Base-by-base conservation (phyloP, 2,797 vertebrate genomes). In the Peromyscus eremicus region DNA sequence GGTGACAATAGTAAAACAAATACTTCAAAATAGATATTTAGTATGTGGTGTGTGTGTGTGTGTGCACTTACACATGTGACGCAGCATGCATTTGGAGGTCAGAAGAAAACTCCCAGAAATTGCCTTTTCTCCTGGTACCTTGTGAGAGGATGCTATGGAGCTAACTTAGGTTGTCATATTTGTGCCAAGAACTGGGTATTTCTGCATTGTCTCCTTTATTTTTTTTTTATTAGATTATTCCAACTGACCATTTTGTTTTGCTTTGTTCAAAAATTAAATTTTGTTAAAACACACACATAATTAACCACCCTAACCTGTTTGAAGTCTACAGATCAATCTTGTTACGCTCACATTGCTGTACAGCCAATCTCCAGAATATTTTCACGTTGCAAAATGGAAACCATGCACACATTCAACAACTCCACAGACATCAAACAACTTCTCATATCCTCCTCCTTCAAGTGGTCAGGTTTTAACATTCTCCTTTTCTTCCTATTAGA, bases 301-400 rank as follows among this genome's bases (percentile, higher is more conserved):
- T 37, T 88, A 87, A 40, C 32, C 79, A 77, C 79, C 29, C 77
- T 90, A 66, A 62, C 11, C 37, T 60, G 84, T 76, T 66, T 82
- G 40, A 85, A 79, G 21, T 92, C 27, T 73, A 34, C 0, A 66
- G 71, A 62, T 84, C 16, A 84, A 27, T 68, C 29, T 62, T 34
- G 40, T 17, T 77, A 32, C 32, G 11, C 29, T 81, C 46, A 60
- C 17, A 77, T n/a, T 40, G 10, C 37, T 55, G 3, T 92, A 14
- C 17, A 81, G 29, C 37, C 60, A 34, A 2, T 85, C 62, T 96
- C 46, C 17, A 94, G 46, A 95, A 91, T 34, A 29, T 91, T 86
- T 92, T 93, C 43, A n/a, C 68, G 43, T 81, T 89, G 12, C 86
- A 91, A 94, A 82, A 95, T 16, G 40, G 76, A 89, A 94, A 64